Percentiles rank a stretch among this genome's conserved stretches.
Conservation (phyloP, 2,113 vertebrate species). For the Erythrolamprus reginae region DNA sequence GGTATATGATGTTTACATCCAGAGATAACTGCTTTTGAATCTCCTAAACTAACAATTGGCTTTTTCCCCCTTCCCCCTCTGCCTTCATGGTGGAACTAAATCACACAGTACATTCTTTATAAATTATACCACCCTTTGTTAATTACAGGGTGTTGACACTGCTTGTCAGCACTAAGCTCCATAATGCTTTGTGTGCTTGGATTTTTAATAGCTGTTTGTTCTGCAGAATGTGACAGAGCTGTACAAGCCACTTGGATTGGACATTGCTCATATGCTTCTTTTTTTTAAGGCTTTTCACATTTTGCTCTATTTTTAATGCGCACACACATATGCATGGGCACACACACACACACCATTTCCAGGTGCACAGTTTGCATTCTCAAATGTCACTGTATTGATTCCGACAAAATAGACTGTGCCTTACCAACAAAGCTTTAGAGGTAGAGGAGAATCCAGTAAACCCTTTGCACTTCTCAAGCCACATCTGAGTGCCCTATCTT, state of each 20-base stretch:
- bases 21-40: slow-evolving; percentile 54
- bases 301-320: slow-evolving; percentile 47
- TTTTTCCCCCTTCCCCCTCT: slow-evolving; percentile 14
- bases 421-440: background rate
- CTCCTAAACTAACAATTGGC: slow-evolving; percentile 35
- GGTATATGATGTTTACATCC: slow-evolving; percentile 49
- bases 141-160: slow-evolving; percentile 65
- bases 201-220: slow-evolving; percentile 65
- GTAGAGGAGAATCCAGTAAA: slow-evolving; percentile 20
- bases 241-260: slow-evolving; percentile 25
- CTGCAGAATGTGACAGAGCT: slow-evolving; percentile 55
- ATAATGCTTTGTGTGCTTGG: slow-evolving; percentile 48
- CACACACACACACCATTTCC: background rate
- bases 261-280: slow-evolving; percentile 43
- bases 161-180: slow-evolving; percentile 56
- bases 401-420: slow-evolving; percentile 38
- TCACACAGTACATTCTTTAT: slow-evolving; percentile 57
- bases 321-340: fast-evolving
- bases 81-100: slow-evolving; percentile 25
- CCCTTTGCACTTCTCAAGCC: slow-evolving; percentile 17
- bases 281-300: slow-evolving; percentile 33
- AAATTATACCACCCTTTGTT: slow-evolving; percentile 62
- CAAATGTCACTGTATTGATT: slow-evolving; percentile 29
- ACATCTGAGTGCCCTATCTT: slow-evolving; percentile 28
- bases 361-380: slow-evolving; percentile 38